Percentiles rank a stretch among this genome's conserved stretches.
Conservation (phyloP, 2,113 vertebrate species). For the Anseranas semipalmata region DNA sequence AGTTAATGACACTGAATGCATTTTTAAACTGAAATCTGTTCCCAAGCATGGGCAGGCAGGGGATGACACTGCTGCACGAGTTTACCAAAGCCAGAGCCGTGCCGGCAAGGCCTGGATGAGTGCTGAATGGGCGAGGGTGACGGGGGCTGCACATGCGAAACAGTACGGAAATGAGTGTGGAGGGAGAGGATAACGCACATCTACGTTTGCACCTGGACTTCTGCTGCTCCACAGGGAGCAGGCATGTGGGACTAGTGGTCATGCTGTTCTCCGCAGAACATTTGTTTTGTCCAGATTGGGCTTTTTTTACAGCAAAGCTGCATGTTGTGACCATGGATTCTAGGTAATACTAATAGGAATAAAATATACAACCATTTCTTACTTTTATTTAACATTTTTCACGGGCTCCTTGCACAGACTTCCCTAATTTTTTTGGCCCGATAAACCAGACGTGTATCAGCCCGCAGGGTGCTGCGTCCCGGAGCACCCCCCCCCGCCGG, state of each 20-base stretch:
- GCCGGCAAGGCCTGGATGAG: not conserved
- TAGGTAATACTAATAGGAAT: not conserved
- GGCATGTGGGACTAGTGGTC: not conserved
- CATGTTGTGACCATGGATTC: not conserved
- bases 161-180: not conserved
- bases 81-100: not conserved
- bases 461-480: too few species aligned
- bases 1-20: not conserved
- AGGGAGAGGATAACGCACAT: not conserved
- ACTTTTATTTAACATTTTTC: not conserved
- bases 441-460: not conserved
- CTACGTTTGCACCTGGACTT: not conserved
- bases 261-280: not conserved
- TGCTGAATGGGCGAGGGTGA: not conserved
- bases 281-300: accelerated
- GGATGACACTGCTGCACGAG: not conserved
- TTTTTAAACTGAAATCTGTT: not conserved
- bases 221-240: not conserved
- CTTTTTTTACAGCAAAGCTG: accelerated
- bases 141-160: not conserved
- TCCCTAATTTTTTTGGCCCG: not conserved
- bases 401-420: not conserved
- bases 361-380: accelerated
- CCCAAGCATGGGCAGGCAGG: not conserved
- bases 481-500: too few species aligned